These are phyloP conservation scores for Lerema accius DNA, from an alignment of 1,140 invertebrate species.

Conservation along the genomic window DNA sequence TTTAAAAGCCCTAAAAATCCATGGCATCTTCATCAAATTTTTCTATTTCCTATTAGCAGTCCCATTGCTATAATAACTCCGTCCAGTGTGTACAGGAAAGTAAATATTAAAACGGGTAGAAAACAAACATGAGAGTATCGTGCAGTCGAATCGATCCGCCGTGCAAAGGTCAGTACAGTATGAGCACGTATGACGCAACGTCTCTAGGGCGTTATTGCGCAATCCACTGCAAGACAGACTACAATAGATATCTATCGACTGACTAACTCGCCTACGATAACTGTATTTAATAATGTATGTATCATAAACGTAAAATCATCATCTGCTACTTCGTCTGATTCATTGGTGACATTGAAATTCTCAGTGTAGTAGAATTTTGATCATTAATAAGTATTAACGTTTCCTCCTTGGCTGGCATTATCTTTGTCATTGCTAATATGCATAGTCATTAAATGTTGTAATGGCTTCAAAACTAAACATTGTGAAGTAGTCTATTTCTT, in stretches of 20 bases:
- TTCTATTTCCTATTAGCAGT: no score
- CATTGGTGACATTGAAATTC: not conserved
- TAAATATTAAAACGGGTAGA: slow-evolving; percentile 29
- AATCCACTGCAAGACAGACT: slow-evolving; percentile 59
- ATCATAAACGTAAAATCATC: not conserved
- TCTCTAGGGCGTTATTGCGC: slow-evolving; percentile 67
- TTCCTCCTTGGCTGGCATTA: no score
- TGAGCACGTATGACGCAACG: slow-evolving; percentile 69
- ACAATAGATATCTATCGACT: slow-evolving; percentile 26
- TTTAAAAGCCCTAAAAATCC: no score
- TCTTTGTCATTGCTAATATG: no score
- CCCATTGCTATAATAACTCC: not conserved
- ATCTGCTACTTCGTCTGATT: not conserved
- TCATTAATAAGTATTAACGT: no score
- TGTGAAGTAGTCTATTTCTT: not conserved
- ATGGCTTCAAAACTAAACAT: no score
- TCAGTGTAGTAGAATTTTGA: no score
- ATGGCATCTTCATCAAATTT: no score
- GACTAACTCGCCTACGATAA: slow-evolving; percentile 10
- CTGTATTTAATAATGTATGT: not conserved
- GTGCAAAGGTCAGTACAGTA: slow-evolving; percentile 72
- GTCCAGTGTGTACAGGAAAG: not conserved
- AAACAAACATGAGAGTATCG: slow-evolving; percentile 36
- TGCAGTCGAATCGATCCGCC: slow-evolving; percentile 60
- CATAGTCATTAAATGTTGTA: no score